Evolutionary conservation across 1,140 invertebrate genomes (phyloP).

Genomic region (Scaptomyza graminum): DNA sequence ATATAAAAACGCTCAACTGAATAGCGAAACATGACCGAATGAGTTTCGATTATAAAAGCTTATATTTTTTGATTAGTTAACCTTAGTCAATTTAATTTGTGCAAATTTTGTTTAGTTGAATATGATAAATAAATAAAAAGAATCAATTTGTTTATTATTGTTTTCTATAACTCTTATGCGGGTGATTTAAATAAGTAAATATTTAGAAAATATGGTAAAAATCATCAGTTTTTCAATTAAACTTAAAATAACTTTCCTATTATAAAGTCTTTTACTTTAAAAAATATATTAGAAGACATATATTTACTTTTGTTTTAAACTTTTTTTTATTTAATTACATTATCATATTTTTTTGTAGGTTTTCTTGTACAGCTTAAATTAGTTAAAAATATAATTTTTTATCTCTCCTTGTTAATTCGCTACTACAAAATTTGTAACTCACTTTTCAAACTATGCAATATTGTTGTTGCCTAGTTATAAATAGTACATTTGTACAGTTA

Average conservation of each 20-base stretch:
- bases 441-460: constrained; percentile 50
- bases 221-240: too few relatives aligned
- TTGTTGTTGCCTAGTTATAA: constrained; percentile 53
- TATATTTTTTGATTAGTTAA: constrained; percentile 39
- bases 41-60: constrained; percentile 30
- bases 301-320: constrained; percentile 10
- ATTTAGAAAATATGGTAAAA: too few relatives aligned
- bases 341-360: constrained; percentile 44
- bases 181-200: not conserved
- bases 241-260: too few relatives aligned
- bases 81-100: constrained; percentile 55
- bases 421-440: constrained; percentile 60
- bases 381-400: constrained; percentile 63
- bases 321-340: constrained; percentile 52
- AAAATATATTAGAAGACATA: not conserved
- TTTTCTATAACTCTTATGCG: not conserved
- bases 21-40: constrained; percentile 22
- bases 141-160: constrained; percentile 27
- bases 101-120: constrained; percentile 55
- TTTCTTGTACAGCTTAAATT: constrained; percentile 50
- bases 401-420: constrained; percentile 41
- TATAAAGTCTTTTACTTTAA: too few relatives aligned
- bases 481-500: constrained; percentile 25
- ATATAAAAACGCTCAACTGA: constrained; percentile 25
- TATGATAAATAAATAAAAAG: constrained; percentile 51